A percentile compares a stretch with the other conserved stretches of the same genome.
These are phyloP conservation scores for Macquaria australasica DNA, from an alignment of 2,113 vertebrate genomes.

Conservation along the genomic window DNA sequence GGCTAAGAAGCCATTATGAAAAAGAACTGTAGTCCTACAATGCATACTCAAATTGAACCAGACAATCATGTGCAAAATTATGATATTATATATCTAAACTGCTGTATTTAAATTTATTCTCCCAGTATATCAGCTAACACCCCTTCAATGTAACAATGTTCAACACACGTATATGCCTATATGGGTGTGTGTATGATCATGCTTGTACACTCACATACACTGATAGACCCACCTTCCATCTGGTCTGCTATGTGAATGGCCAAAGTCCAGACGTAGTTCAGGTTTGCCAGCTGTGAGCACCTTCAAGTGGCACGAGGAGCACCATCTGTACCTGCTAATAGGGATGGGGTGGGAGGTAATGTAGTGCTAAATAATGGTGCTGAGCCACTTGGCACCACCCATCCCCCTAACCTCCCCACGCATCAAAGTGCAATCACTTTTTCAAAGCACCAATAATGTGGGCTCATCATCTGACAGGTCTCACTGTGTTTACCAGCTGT, in stretches of 20 bases:
- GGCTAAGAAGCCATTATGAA: neutral
- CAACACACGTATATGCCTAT: neutral
- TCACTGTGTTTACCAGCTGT: constrained; percentile 49
- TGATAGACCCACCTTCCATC: constrained; percentile 62
- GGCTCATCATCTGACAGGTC: constrained; percentile 47
- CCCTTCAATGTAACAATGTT: neutral
- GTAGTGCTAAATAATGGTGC: constrained; percentile 77
- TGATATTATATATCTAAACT: neutral
- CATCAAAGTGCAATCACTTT: constrained; percentile 63
- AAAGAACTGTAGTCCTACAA: neutral
- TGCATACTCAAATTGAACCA: neutral
- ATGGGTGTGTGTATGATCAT: neutral
- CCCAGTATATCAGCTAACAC: neutral
- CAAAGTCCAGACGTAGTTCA: constrained; percentile 66
- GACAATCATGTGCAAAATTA: neutral
- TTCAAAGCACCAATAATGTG: constrained; percentile 61
- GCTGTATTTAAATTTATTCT: neutral
- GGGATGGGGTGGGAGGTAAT: constrained; percentile 74
- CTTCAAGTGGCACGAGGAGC: constrained; percentile 67
- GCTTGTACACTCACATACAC: neutral
- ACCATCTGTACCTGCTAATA: constrained; percentile 79
- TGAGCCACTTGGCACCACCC: constrained; percentile 62
- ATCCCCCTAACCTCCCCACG: constrained; percentile 40
- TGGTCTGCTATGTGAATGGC: constrained; percentile 60
- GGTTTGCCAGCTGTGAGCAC: constrained; percentile 72